A percentile compares a stretch with the other conserved stretches of the same genome.
These are phyloP conservation scores for Chironomus striatipennis DNA, from an alignment of 1,140 invertebrate genomes.

Conservation along the genomic window DNA sequence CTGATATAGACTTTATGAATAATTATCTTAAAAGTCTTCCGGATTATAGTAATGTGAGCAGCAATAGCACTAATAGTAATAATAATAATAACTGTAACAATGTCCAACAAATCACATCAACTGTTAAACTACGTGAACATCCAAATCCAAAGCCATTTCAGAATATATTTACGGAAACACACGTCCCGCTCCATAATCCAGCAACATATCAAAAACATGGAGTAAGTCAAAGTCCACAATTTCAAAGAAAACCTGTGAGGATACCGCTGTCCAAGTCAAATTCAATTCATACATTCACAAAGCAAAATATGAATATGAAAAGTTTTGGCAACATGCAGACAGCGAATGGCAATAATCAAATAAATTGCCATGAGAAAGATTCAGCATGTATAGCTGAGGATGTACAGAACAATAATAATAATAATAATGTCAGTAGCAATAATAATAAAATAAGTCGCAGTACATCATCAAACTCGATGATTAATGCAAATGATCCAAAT, in stretches of 20 bases:
- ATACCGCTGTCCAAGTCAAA: constrained; percentile 4
- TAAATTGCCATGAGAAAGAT: neutral
- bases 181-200: neutral
- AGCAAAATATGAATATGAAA: neutral
- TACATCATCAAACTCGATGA: neutral
- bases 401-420: neutral
- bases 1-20: constrained; percentile 41
- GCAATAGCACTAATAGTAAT: neutral
- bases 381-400: neutral
- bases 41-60: constrained; percentile 36
- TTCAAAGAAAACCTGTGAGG: neutral
- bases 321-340: neutral
- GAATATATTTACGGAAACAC: neutral
- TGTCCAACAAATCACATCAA: neutral
- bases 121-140: neutral
- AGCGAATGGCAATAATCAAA: too few species aligned
- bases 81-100: neutral
- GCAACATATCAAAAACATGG: neutral
- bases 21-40: constrained; percentile 40
- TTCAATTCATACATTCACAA: constrained; percentile 16
- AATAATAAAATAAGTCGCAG: constrained; percentile 11
- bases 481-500: neutral
- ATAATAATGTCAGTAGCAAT: neutral
- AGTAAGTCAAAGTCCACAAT: neutral
- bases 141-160: neutral